phyloP scores from a whole-genome alignment of 2,113 vertebrate genomes.

The Capreolus pygargus region DNA sequence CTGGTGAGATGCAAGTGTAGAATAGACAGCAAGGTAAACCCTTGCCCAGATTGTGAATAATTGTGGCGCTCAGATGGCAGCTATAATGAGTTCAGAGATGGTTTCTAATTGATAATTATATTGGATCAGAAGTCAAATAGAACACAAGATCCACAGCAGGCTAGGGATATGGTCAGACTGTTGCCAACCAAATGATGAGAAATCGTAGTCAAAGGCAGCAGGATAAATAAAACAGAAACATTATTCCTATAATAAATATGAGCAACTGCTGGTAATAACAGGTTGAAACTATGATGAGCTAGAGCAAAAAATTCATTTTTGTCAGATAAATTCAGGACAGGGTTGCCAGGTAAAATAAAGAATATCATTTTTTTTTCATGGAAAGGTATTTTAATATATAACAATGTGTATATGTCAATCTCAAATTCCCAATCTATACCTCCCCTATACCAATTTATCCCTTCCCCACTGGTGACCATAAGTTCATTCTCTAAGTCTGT shows the following conservation, averaged over 20 bases:
- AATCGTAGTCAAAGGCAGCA: neutral
- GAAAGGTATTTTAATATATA: neutral
- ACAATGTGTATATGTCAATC: neutral
- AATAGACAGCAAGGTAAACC: rapidly evolving
- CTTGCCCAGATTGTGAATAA: neutral
- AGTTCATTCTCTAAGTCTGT: neutral
- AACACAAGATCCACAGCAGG: neutral
- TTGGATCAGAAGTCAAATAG: neutral
- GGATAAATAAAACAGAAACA: neutral
- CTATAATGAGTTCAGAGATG: neutral
- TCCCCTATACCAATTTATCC: neutral
- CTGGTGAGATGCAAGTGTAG: neutral
- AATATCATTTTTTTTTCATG: neutral
- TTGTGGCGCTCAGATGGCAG: neutral
- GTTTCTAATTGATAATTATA: neutral
- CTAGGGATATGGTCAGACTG: neutral
- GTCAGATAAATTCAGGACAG: neutral
- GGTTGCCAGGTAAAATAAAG: neutral
- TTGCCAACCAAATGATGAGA: neutral
- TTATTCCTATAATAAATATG: neutral
- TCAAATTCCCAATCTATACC: neutral
- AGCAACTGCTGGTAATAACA: neutral
- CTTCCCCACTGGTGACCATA: neutral
- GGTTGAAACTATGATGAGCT: neutral
- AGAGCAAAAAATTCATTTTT: neutral